Evolutionary conservation across 2,888 invertebrate species (phyloP).

Genomic region (Helicoverpa assulta): DNA sequence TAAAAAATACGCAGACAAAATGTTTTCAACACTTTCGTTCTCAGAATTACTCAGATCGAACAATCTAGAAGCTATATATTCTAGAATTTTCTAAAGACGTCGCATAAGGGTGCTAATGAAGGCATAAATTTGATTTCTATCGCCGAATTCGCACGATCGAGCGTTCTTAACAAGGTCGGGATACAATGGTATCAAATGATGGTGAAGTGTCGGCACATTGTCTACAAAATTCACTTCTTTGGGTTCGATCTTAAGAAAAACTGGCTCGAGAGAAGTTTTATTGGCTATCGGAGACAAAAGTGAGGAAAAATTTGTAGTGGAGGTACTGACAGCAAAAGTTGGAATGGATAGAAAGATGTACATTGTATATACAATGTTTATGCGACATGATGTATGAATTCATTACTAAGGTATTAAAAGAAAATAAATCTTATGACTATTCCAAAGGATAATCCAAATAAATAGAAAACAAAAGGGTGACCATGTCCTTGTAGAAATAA

Average conservation of each 20-base stretch:
- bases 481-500: not conserved
- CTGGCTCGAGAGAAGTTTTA: conserved; percentile 1
- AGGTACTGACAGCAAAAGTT: not conserved
- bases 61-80: conserved; percentile 18
- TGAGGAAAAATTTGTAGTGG: not conserved
- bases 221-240: conserved; percentile 39
- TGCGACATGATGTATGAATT: too few relatives aligned
- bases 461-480: not conserved
- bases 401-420: too few relatives aligned
- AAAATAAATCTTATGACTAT: not conserved
- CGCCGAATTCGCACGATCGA: conserved; percentile 30
- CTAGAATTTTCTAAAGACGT: conserved; percentile 27
- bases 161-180: conserved; percentile 37
- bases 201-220: conserved; percentile 45
- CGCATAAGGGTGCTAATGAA: conserved; percentile 48
- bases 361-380: too few relatives aligned
- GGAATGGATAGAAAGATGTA: too few relatives aligned
- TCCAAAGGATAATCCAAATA: not conserved
- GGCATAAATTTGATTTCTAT: conserved; percentile 59
- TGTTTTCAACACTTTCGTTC: conserved; percentile 11
- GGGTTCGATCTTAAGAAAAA: conserved; percentile 1
- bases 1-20: conserved; percentile 14
- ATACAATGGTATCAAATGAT: conserved; percentile 57
- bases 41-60: conserved; percentile 17
- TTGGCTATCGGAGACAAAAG: not conserved